Conservation (phyloP, 2,888 invertebrate species). For the Melanostoma scalare region DNA sequence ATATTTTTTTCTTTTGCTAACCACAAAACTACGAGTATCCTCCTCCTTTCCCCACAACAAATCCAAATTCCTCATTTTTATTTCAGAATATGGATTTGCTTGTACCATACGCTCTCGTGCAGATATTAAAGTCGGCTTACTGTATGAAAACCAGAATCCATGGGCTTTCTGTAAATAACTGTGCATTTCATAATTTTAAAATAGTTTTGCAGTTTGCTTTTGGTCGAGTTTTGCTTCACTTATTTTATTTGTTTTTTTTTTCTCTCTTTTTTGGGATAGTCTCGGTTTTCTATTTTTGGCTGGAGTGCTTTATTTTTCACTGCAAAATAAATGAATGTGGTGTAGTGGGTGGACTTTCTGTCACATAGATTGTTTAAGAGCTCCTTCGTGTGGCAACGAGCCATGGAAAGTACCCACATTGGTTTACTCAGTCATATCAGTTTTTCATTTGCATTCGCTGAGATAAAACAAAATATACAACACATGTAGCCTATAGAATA, state of each 20-base stretch:
- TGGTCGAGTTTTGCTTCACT: background rate
- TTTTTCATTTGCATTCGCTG: constrained; percentile 42
- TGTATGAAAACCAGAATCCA: constrained; percentile 21
- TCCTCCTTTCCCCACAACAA: background rate
- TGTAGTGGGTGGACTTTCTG: constrained; percentile 17
- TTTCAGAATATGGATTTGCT: constrained; percentile 3
- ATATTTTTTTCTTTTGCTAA: constrained; percentile 14
- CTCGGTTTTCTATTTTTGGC: constrained; percentile 26
- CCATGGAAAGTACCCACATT: background rate
- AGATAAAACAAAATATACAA: constrained; percentile 26
- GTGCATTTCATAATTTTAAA: constrained; percentile 63
- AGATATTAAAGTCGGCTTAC: constrained; percentile 36
- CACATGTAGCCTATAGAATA: constrained; percentile 5
- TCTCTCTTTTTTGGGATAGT: constrained; percentile 8
- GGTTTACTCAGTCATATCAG: constrained; percentile 52
- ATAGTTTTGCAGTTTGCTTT: constrained; percentile 46
- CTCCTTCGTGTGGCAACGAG: constrained; percentile 36
- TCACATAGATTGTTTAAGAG: constrained; percentile 36
- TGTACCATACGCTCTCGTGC: background rate
- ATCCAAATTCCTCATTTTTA: constrained; percentile 3
- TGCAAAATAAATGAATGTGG: constrained; percentile 16
- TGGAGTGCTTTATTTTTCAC: constrained; percentile 31
- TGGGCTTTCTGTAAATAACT: constrained; percentile 48
- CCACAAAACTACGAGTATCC: background rate
- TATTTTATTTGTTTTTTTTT: constrained; percentile 15